Percentiles rank a stretch among this genome's conserved stretches.
Evolutionary conservation across 1,140 invertebrate species (phyloP).

Genomic region (Hermatobates lingyangjiaoensis): DNA sequence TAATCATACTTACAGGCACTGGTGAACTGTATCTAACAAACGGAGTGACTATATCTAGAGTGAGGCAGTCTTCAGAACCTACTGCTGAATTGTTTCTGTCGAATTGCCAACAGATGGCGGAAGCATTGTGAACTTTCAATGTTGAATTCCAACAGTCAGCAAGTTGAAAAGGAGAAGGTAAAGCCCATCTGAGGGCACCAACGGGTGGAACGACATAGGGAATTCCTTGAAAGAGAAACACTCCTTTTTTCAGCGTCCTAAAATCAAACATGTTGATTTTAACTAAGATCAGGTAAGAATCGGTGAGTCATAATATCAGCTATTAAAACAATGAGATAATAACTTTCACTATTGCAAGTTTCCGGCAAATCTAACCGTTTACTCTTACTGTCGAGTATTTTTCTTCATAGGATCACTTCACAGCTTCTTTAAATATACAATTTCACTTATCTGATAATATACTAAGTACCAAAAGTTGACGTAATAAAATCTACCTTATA

Average conservation of each 20-base stretch:
- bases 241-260: slow-evolving; percentile 48
- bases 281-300: too few relatives aligned
- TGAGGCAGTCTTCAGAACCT: slow-evolving; percentile 81
- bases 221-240: slow-evolving; percentile 72
- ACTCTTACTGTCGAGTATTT: too few relatives aligned
- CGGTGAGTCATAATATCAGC: too few relatives aligned
- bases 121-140: slow-evolving; percentile 41
- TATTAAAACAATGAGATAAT: neutral
- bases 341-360: neutral
- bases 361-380: too few relatives aligned
- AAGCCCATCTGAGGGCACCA: slow-evolving; percentile 62
- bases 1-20: slow-evolving; percentile 14
- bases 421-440: too few relatives aligned
- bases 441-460: too few relatives aligned
- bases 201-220: slow-evolving; percentile 91
- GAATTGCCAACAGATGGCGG: slow-evolving; percentile 42
- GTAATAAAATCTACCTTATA: too few relatives aligned
- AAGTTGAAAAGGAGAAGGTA: slow-evolving; percentile 55
- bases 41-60: slow-evolving; percentile 87
- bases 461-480: too few relatives aligned
- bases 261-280: neutral
- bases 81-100: slow-evolving; percentile 37
- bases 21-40: slow-evolving; percentile 12
- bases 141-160: slow-evolving; percentile 65
- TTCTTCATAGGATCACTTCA: too few relatives aligned